Percentiles rank a stretch among this genome's conserved stretches.
These are phyloP conservation scores for Trichogramma dendrolimi DNA, from an alignment of 2,888 invertebrate species.

Conservation along the genomic window DNA sequence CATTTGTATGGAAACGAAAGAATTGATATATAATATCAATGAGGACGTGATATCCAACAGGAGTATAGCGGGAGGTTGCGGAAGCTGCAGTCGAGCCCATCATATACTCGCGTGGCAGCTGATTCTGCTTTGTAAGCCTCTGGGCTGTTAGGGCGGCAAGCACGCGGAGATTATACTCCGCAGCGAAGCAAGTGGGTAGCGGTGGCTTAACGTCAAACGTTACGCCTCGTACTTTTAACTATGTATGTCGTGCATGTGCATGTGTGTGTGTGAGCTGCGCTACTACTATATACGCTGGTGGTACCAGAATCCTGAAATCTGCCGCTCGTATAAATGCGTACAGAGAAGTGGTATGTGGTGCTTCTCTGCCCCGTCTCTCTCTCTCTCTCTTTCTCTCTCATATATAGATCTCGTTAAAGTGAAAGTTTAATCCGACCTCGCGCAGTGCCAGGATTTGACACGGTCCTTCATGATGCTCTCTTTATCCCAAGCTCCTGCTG, in stretches of 20 bases:
- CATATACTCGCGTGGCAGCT: neutral
- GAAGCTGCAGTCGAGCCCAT: neutral
- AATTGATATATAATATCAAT: too few species aligned
- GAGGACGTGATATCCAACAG: too few species aligned
- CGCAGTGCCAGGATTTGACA: slow-evolving; percentile 16
- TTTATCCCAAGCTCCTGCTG: neutral
- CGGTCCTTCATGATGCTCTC: slow-evolving; percentile 5
- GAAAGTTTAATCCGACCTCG: slow-evolving; percentile 26
- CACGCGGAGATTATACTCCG: too few species aligned
- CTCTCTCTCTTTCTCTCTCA: slow-evolving; percentile 3
- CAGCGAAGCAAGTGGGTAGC: slow-evolving; percentile 4
- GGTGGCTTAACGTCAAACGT: slow-evolving; percentile 32
- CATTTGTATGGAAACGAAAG: too few species aligned
- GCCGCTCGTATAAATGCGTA: too few species aligned
- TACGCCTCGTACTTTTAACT: slow-evolving; percentile 10
- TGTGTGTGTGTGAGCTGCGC: too few species aligned
- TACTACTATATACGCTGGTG: too few species aligned
- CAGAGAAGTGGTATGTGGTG: too few species aligned
- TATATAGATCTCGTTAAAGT: slow-evolving; percentile 30
- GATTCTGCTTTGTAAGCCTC: neutral
- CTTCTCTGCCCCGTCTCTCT: neutral
- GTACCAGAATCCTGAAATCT: too few species aligned
- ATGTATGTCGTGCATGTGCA: too few species aligned
- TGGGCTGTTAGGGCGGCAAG: neutral
- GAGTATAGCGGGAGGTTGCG: neutral